A percentile compares a stretch with the other conserved stretches of the same genome.
phyloP scores from a whole-genome alignment of 1,140 invertebrate species.

The Drosophila paulistorum region DNA sequence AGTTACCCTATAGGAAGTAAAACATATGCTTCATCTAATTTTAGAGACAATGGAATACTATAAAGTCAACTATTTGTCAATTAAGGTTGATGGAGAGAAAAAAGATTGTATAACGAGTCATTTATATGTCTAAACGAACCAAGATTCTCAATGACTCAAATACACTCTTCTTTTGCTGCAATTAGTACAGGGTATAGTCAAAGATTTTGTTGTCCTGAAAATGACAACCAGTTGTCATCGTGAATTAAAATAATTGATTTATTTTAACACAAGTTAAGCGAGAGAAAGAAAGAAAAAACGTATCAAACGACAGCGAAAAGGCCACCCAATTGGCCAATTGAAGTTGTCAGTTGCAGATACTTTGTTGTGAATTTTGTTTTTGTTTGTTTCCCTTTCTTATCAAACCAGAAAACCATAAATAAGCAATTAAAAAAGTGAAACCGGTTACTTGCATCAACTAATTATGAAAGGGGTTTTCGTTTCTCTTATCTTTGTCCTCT shows the following conservation, averaged over 20 bases:
- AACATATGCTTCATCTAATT: too few species aligned
- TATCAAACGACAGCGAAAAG: slow-evolving; percentile 19
- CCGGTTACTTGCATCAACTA: slow-evolving; percentile 8
- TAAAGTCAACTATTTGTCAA: too few species aligned
- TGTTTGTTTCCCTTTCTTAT: slow-evolving; percentile 1
- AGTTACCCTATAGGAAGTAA: slow-evolving; percentile 13
- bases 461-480: slow-evolving; percentile 13
- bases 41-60: too few species aligned
- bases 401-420: slow-evolving; percentile 37
- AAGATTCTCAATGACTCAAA: too few species aligned
- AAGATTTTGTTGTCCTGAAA: slow-evolving; percentile 52
- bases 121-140: too few species aligned
- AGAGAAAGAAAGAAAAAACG: slow-evolving; percentile 38
- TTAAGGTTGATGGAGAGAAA: too few species aligned
- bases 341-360: slow-evolving; percentile 60
- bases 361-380: background rate
- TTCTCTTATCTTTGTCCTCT: slow-evolving; percentile 34
- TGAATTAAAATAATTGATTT: slow-evolving; percentile 82
- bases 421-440: slow-evolving; percentile 46
- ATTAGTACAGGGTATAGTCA: background rate
- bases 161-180: too few species aligned
- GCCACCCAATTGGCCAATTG: slow-evolving; percentile 54
- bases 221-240: slow-evolving; percentile 73
- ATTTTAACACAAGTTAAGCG: slow-evolving; percentile 75
- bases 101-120: too few species aligned